These are phyloP conservation scores for Acronicta leporina DNA, from an alignment of 2,888 invertebrate species.

Conservation along the genomic window DNA sequence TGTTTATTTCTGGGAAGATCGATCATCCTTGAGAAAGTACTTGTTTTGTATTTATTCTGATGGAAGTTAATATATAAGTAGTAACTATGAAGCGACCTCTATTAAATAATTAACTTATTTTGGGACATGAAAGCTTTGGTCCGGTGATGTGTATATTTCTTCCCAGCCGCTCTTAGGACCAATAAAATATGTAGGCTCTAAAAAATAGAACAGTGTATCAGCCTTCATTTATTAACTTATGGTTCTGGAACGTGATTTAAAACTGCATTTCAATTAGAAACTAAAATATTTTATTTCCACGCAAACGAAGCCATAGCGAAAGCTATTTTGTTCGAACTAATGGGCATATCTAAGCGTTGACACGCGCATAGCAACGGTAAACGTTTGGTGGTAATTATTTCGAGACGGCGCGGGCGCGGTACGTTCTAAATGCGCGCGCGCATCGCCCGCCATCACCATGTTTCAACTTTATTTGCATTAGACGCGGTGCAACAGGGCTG, in stretches of 20 bases:
- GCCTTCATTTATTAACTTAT: too few relatives aligned
- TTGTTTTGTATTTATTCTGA: too few relatives aligned
- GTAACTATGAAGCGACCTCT: too few relatives aligned
- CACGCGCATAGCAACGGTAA: constrained; percentile 52
- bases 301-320: constrained; percentile 11
- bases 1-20: constrained; percentile 29
- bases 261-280: not conserved
- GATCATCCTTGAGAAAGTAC: constrained; percentile 21
- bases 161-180: too few relatives aligned
- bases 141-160: too few relatives aligned
- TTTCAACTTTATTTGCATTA: constrained; percentile 63
- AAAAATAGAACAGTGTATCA: too few relatives aligned
- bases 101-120: too few relatives aligned
- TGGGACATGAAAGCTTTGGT: too few relatives aligned
- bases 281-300: not conserved
- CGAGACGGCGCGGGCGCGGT: constrained; percentile 47
- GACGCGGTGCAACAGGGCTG: constrained; percentile 58
- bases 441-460: constrained; percentile 37
- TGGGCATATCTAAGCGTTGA: constrained; percentile 42
- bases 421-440: constrained; percentile 57
- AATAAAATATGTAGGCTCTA: too few relatives aligned
- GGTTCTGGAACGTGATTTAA: too few relatives aligned
- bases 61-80: too few relatives aligned
- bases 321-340: constrained; percentile 39
- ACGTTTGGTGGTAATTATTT: constrained; percentile 53